Evolutionary conservation across 2,888 invertebrate genomes (phyloP), one percentile per base, ranked within the genome.

Genomic region (Harpagoxenus sublaevis): DNA sequence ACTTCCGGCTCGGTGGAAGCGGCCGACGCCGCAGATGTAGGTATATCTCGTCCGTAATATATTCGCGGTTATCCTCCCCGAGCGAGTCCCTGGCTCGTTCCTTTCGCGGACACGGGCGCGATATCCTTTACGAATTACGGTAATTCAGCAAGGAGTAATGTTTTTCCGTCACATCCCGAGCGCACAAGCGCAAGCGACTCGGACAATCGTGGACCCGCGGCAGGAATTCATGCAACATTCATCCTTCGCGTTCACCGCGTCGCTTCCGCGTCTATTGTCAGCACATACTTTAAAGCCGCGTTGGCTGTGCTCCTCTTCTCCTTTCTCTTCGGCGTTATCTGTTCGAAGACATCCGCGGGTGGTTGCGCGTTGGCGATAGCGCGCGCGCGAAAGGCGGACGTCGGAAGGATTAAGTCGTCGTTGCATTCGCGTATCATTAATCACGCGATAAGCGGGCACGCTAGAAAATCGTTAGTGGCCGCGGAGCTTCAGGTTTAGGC

Each of bases 391-490:
- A 82, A 78, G 85, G 68, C 71, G 63, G 18, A 79, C 78, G 89
- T 91, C 90, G 89, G 86, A 88, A 89, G 89, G 90, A 93, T 93
- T 93, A 92, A 93, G 93, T 91, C 92, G 92, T 93, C 90, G 89
- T 82, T 84, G 74, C 85, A 87, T 86, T 89, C 83, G 84, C 86
- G 84, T 86, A 85, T 91, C 93, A 91, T 93, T 93, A 92, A 92
- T 93, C 93, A 93, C 84, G 79, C 84, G 89, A 92, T 87, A 88
- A 89, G 87, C 88, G 87, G 83, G 62, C 85, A 60, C 66, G 89
- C 86, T 87, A 86, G 91, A 90, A 90, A 90, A 91, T 91, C 91
- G 87, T 90, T 91, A 87, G 85, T 18, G 57, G 79, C 77, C 62
- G 18, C 53, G 73, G 48, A 28, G 77, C 84, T 71, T 78, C 63